A percentile compares a stretch with the other conserved stretches of the same genome.
Evolutionary conservation across 2,113 vertebrate genomes (phyloP).

Genomic region (Arothron firmamentum): DNA sequence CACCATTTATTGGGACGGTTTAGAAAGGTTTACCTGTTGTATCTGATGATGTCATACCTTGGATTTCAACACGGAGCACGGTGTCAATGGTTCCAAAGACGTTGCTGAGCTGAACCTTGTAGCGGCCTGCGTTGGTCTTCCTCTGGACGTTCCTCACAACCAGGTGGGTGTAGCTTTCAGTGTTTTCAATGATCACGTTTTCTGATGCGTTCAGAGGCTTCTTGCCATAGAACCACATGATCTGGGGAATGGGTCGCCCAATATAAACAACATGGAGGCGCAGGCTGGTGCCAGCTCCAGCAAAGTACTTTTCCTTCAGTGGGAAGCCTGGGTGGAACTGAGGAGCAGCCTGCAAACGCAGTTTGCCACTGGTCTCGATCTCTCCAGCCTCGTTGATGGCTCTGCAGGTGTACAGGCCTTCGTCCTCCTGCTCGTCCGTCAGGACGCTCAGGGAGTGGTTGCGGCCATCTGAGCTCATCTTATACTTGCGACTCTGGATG

Average conservation of each 20-base stretch:
- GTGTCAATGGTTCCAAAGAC: constrained; percentile 87
- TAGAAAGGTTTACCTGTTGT: too few relatives aligned
- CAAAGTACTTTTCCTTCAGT: constrained; percentile 91
- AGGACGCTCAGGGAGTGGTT: constrained; percentile 88
- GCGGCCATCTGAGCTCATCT: constrained; percentile 96
- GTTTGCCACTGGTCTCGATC: constrained; percentile 91
- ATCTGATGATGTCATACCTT: constrained; percentile 79
- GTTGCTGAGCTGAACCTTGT: constrained; percentile 97
- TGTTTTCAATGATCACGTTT: constrained; percentile 91
- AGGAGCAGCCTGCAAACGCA: constrained; percentile 88
- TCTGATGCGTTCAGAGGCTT: constrained; percentile 90
- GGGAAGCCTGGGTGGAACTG: constrained; percentile 96
- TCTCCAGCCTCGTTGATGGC: constrained; percentile 94
- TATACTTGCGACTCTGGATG: constrained; percentile 95
- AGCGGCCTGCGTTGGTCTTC: constrained; percentile 91
- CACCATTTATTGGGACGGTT: too few relatives aligned
- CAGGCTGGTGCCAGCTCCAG: constrained; percentile 88
- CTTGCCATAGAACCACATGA: constrained; percentile 96
- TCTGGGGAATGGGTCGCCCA: constrained; percentile 94
- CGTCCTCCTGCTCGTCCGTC: constrained; percentile 97
- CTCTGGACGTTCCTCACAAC: constrained; percentile 93
- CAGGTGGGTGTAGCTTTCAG: constrained; percentile 94
- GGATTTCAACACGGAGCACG: constrained; percentile 89
- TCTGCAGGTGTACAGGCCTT: constrained; percentile 92
- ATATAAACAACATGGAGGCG: constrained; percentile 94